A percentile compares a stretch with the other conserved stretches of the same genome.
Evolutionary conservation across 1,140 invertebrate genomes (phyloP).

Genomic region (Helicoverpa armigera): DNA sequence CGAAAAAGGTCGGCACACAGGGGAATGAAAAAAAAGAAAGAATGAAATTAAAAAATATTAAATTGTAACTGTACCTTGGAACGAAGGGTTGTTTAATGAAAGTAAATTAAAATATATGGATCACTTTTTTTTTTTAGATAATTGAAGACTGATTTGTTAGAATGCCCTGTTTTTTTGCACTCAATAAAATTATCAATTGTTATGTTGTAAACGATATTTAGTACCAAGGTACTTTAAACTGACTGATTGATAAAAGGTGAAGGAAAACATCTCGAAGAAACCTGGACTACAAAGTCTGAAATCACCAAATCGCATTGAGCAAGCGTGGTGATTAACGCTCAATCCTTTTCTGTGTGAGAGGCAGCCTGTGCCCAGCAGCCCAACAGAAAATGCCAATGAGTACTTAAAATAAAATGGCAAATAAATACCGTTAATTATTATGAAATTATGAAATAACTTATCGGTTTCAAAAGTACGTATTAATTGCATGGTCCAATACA

Average conservation of each 20-base stretch:
- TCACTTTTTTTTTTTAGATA: constrained; percentile 44
- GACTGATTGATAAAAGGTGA: too few relatives aligned
- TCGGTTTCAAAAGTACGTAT: too few relatives aligned
- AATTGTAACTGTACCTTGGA: constrained; percentile 33
- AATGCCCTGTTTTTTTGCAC: neutral
- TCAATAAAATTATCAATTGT: neutral
- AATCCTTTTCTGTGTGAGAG: too few relatives aligned
- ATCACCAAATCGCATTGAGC: too few relatives aligned
- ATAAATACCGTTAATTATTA: too few relatives aligned
- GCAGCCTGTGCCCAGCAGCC: too few relatives aligned
- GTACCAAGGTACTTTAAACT: neutral
- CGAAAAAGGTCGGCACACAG: constrained; percentile 23
- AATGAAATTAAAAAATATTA: constrained; percentile 40
- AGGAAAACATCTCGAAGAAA: too few relatives aligned
- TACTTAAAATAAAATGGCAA: too few relatives aligned
- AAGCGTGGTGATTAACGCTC: too few relatives aligned
- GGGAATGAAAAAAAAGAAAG: constrained; percentile 31
- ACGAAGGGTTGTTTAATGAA: constrained; percentile 46
- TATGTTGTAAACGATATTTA: neutral
- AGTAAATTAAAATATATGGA: constrained; percentile 55
- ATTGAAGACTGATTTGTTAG: constrained; percentile 2
- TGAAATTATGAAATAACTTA: too few relatives aligned
- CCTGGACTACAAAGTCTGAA: too few relatives aligned
- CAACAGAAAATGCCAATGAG: too few relatives aligned
- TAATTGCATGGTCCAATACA: neutral